These are phyloP conservation scores for Dynastes grantii DNA, from an alignment of 2,888 invertebrate genomes.

Conservation along the genomic window DNA sequence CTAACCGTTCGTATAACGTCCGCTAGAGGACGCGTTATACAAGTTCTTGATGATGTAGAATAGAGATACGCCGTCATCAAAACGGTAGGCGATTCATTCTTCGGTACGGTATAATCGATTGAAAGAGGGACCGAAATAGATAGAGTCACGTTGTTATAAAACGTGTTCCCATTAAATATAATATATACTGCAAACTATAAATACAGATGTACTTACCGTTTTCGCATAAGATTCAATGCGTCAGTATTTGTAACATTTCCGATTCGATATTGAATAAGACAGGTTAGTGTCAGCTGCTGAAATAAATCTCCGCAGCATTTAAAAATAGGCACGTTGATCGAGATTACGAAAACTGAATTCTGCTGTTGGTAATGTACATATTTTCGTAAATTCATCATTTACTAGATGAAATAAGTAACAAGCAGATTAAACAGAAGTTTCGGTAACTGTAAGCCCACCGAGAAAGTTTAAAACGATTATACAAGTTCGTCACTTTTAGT, in stretches of 20 bases:
- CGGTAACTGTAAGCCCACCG: neutral
- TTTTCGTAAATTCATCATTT: too few species aligned
- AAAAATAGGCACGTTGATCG: too few species aligned
- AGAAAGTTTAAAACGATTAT: slow-evolving; percentile 1
- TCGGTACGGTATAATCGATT: slow-evolving; percentile 4
- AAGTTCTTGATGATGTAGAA: neutral
- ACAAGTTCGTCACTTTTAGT: neutral
- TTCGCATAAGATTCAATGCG: neutral
- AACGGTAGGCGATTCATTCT: slow-evolving; percentile 1
- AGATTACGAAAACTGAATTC: too few species aligned
- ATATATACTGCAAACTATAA: slow-evolving; percentile 32
- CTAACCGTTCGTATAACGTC: neutral
- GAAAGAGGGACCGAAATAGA: neutral
- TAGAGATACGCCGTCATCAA: neutral
- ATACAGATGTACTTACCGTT: neutral
- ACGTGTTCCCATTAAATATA: slow-evolving; percentile 7
- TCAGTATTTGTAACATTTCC: slow-evolving; percentile 5
- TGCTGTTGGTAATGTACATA: too few species aligned
- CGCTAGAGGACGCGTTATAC: slow-evolving; percentile 18
- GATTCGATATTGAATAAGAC: slow-evolving; percentile 3
- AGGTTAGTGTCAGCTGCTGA: too few species aligned
- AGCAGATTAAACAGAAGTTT: neutral
- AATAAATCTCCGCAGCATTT: too few species aligned
- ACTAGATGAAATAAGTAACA: neutral
- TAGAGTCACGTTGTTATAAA: slow-evolving; percentile 18